Evolutionary conservation across 2,888 invertebrate species (phyloP).

Genomic region (Charanyca ferruginea): DNA sequence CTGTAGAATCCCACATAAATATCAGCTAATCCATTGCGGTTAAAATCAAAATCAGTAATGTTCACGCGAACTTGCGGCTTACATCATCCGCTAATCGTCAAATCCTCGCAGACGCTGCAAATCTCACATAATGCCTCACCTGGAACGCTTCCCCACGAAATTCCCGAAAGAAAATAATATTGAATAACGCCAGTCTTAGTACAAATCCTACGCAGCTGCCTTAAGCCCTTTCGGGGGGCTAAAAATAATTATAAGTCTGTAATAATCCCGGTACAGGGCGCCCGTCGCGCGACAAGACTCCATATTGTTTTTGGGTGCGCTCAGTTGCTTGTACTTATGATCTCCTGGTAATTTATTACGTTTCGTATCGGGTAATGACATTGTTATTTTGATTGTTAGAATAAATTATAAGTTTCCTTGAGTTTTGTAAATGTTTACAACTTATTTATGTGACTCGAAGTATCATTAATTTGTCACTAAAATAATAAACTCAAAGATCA

Average conservation of each 20-base stretch:
- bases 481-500: constrained; percentile 13
- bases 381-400: constrained; percentile 62
- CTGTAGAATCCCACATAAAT: constrained; percentile 33
- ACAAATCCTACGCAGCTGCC: constrained; percentile 87
- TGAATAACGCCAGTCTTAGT: constrained; percentile 85
- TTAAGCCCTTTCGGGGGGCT: constrained; percentile 86
- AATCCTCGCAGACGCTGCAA: constrained; percentile 71
- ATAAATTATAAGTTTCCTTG: constrained; percentile 43
- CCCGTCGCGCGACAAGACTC: constrained; percentile 71
- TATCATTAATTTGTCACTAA: background rate
- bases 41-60: constrained; percentile 49
- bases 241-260: constrained; percentile 79
- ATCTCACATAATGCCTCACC: constrained; percentile 81
- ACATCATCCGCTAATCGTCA: constrained; percentile 67
- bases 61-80: constrained; percentile 55
- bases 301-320: constrained; percentile 74
- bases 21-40: constrained; percentile 33
- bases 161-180: constrained; percentile 86
- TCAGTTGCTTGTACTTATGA: constrained; percentile 68
- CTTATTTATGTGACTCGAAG: constrained; percentile 6
- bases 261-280: constrained; percentile 73
- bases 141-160: constrained; percentile 73
- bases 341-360: constrained; percentile 66
- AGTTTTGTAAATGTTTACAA: constrained; percentile 38
- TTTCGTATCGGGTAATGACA: constrained; percentile 60